Base-by-base conservation (phyloP, 2,888 invertebrate species). In the Salticus scenicus region DNA sequence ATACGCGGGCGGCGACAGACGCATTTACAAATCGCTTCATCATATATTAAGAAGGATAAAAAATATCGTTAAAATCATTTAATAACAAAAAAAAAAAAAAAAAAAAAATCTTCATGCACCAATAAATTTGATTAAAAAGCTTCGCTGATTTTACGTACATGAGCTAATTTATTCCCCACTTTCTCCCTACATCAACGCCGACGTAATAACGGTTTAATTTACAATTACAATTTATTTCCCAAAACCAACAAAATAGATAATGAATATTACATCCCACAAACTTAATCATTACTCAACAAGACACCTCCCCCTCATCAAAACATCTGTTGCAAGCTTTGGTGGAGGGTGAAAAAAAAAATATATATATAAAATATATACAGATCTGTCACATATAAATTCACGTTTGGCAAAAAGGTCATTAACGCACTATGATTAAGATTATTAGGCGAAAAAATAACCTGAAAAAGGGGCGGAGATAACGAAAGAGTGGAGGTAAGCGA, bases 361-460 rank as follows among this genome's bases (percentile, higher is more conserved):
- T n/a, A n/a, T n/a, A n/a, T n/a, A n/a, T n/a, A n/a, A n/a, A n/a
- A n/a, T n/a, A n/a, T n/a, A n/a, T n/a, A 17, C 20, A 8, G 24
- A 57, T 20, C 57, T 57, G 57, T 57, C 57, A 24, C 24, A 57
- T 47, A 17, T 24, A 24, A 20, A 24, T 57, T 57, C 57, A 24
- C 24, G 24, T 24, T 24, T 24, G 20, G 57, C 24, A 57, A 57
- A n/a, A 57, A 57, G 57, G 57, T 24, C 57, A 57, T 57, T 57
- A 57, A 57, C 57, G 57, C 20, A 24, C 4, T 24, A 57, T 57
- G 57, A 57, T 57, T 57, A 57, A 24, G 57, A 57, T 7, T 70
- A 70, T 70, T 70, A 27, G 24, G 20, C 41, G 24, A 28, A 37
- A 41, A 33, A 70, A 70, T 77, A 69, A 77, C 51, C 57, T 20